Evolutionary conservation across 2,113 vertebrate species (phyloP).

Genomic region (Mesitornis unicolor): DNA sequence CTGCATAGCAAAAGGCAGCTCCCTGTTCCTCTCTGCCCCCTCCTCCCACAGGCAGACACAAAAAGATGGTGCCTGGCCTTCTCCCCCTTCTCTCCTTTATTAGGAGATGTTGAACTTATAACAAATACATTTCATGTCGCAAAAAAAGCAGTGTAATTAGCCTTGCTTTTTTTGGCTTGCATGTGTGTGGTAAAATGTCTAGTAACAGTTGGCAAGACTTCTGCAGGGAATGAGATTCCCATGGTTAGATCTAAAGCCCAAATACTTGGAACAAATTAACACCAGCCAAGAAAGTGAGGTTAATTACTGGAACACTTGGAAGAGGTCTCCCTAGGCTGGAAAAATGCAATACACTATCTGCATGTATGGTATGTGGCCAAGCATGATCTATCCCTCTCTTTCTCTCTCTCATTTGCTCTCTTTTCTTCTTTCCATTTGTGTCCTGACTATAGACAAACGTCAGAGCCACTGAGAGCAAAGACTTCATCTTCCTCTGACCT

Average conservation of each 20-base stretch:
- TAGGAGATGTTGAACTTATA: not conserved
- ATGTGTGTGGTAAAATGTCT: conserved; percentile 73
- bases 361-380: not conserved
- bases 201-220: conserved; percentile 69
- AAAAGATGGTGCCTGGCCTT: not conserved
- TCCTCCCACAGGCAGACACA: not conserved
- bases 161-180: conserved; percentile 54
- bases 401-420: not conserved
- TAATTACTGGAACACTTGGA: conserved; percentile 39
- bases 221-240: conserved; percentile 62
- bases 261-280: conserved; percentile 71
- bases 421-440: not conserved
- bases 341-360: conserved; percentile 32
- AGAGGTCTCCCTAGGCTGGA: conserved; percentile 32
- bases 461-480: not conserved
- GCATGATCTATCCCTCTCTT: not conserved
- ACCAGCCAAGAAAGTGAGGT: conserved; percentile 69
- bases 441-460: not conserved
- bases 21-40: not conserved
- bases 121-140: conserved; percentile 31
- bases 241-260: conserved; percentile 70
- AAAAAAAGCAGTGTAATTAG: conserved; percentile 37
- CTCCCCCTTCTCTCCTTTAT: not conserved
- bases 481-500: not conserved
- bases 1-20: not conserved